Percentiles rank a stretch among this genome's conserved stretches.
Conservation (phyloP, 2,888 invertebrate species). For the Glyphotaelius pellucidus region DNA sequence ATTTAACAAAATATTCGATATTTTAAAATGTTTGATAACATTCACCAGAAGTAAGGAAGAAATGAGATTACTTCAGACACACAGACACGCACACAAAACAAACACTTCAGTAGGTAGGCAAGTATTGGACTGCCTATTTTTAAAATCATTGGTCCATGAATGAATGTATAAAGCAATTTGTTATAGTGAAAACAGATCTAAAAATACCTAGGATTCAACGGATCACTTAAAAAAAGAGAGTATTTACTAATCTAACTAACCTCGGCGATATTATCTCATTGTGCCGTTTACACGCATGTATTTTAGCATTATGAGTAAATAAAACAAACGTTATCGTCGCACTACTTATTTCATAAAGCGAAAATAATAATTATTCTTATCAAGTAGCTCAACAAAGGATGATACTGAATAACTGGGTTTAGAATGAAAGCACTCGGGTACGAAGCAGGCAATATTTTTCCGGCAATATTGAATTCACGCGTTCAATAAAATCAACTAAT, state of each 20-base stretch:
- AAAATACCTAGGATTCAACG: background rate
- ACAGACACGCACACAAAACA: no score
- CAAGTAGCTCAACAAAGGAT: background rate
- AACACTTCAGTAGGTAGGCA: background rate
- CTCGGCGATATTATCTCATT: background rate
- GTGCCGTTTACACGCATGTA: background rate
- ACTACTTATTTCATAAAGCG: background rate
- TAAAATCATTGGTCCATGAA: background rate
- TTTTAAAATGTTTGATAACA: no score
- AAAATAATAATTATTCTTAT: background rate
- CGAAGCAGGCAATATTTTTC: no score
- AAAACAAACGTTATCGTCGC: background rate
- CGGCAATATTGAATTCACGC: no score
- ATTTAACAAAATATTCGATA: no score
- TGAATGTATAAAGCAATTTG: background rate
- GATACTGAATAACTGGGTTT: no score
- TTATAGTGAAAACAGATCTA: background rate
- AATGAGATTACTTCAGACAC: no score
- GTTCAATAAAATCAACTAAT: no score
- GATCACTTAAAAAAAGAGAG: background rate
- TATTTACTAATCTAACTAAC: background rate
- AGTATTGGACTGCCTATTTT: background rate
- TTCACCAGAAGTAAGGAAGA: no score
- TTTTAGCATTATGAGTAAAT: background rate
- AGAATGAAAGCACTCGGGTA: background rate